phyloP scores from a whole-genome alignment of 2,888 invertebrate species.

The Ferdinandea cuprea region DNA sequence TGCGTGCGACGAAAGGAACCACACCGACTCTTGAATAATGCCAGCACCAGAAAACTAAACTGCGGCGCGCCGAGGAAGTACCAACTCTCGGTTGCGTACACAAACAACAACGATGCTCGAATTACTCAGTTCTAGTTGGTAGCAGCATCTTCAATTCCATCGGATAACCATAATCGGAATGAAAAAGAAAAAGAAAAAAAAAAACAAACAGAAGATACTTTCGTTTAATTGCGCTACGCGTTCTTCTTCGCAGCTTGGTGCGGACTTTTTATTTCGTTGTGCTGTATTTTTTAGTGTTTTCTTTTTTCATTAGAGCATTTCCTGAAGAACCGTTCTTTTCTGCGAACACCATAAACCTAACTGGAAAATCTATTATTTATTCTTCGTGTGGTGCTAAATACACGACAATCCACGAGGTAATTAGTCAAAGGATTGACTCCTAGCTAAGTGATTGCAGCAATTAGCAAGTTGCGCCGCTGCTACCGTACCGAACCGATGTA shows the following conservation, averaged over 20 bases:
- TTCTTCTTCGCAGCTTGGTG: conserved; percentile 38
- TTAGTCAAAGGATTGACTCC: conserved; percentile 8
- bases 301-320: conserved; percentile 61
- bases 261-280: conserved; percentile 30
- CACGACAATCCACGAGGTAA: conserved; percentile 12
- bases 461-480: background rate
- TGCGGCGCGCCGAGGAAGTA: conserved; percentile 16
- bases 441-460: conserved; percentile 16
- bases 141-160: conserved; percentile 18
- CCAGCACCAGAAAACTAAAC: conserved; percentile 11
- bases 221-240: conserved; percentile 68
- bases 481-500: conserved; percentile 21
- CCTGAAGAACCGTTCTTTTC: conserved; percentile 71
- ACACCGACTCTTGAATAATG: conserved; percentile 29
- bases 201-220: conserved; percentile 64
- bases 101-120: conserved; percentile 7
- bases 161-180: conserved; percentile 18
- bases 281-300: conserved; percentile 29
- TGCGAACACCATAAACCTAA: conserved; percentile 59
- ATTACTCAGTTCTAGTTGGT: conserved; percentile 41
- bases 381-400: conserved; percentile 43
- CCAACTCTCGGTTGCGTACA: background rate
- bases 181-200: conserved; percentile 39
- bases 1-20: conserved; percentile 22
- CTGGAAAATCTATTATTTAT: conserved; percentile 51